These are phyloP conservation scores for Cosmopolites sordidus DNA, from an alignment of 2,888 invertebrate genomes.

Conservation along the genomic window DNA sequence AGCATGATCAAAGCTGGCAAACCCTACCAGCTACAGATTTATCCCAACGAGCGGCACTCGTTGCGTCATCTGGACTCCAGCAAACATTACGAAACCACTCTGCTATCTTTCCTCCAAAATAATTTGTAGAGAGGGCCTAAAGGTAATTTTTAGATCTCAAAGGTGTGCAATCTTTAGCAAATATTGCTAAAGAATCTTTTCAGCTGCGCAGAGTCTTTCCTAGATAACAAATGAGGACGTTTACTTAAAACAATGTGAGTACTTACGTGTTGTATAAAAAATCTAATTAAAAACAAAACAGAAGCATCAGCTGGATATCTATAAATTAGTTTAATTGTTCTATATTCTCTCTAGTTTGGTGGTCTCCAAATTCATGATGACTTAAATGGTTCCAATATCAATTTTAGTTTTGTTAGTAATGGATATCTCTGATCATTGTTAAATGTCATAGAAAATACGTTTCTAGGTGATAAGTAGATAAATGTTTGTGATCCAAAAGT, in stretches of 20 bases:
- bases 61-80: conserved; percentile 88
- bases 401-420: no score
- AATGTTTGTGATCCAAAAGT: no score
- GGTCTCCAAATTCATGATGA: no score
- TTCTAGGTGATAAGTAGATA: no score
- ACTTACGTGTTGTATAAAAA: not conserved
- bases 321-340: no score
- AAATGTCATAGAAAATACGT: no score
- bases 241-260: not conserved
- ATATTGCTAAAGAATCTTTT: not conserved
- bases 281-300: no score
- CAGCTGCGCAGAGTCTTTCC: not conserved
- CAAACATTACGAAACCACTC: conserved; percentile 93
- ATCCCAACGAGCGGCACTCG: conserved; percentile 95
- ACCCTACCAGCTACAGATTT: conserved; percentile 91
- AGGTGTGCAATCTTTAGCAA: not conserved
- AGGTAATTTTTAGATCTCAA: conserved; percentile 3
- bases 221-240: not conserved
- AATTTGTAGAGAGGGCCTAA: conserved; percentile 54
- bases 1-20: conserved; percentile 91
- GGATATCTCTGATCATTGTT: no score
- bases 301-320: no score
- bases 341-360: no score
- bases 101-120: conserved; percentile 87
- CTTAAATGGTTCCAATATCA: no score